Base-by-base conservation (phyloP, 2,113 vertebrate genomes). In the Paralichthys olivaceus region DNA sequence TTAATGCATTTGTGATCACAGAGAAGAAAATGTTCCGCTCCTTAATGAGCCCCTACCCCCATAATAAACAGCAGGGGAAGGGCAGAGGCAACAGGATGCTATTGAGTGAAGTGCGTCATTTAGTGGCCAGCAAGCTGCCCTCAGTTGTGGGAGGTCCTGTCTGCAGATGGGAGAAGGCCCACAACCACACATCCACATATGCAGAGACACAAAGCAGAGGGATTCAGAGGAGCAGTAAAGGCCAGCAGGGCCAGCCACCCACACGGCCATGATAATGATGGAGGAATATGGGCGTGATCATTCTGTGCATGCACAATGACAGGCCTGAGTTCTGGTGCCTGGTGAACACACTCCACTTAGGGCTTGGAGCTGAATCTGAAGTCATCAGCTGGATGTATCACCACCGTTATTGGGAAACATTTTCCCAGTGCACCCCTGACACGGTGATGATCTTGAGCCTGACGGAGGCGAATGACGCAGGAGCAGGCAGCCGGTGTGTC, bases 61-160 rank as follows among this genome's bases (percentile, higher is more conserved):
- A 72, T 83, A 60, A 79, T 69, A 75, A 90, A 64, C 73, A 75
- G 64, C 80, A 67, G 66, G 68, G 71, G 47, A 0, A 22, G 77
- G 60, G 70, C 45, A 55, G 49, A 49, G 47, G 72, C 67, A 77
- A 83, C 72, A 71, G 73, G 76, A 62, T 74, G 65, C 78, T 76
- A 59, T 60, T 69, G 83, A 80, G 69, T 60, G 67, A 71, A 72
- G 47, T 81, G 72, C 77, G 74, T 87, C 74, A 87, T 84, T 83
- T 70, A 34, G 59, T 43, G 63, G 57, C 66, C 23, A 43, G 72
- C 45, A 1, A 53, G 76, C 70, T 69, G 80, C 64, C 70, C 68
- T 87, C 74, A 65, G 68, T 51, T n/a, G 59, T 80, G 84, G 81
- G 84, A 89, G 78, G 80, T 81, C 77, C 74, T 4, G 32, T 61